Percentiles rank a stretch among this genome's conserved stretches.
These are phyloP conservation scores for Rhinolophus sinicus DNA, from an alignment of 2,113 vertebrate genomes.

Conservation along the genomic window DNA sequence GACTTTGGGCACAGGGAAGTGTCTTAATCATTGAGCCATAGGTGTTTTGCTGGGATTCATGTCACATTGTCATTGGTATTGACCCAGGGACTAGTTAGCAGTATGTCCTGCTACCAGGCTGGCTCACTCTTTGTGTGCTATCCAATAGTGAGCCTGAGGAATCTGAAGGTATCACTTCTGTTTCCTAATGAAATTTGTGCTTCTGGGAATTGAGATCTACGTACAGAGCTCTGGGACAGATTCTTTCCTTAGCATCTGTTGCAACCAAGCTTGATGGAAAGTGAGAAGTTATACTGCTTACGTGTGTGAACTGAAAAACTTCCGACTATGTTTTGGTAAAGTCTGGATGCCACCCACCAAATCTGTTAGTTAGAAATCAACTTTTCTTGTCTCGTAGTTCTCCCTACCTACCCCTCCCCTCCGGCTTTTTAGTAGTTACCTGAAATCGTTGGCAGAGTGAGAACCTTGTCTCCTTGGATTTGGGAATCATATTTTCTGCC, in stretches of 20 bases:
- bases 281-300: background rate
- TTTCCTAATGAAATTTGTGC: slow-evolving; percentile 24
- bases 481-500: slow-evolving; percentile 22
- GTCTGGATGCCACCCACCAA: background rate
- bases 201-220: background rate
- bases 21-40: background rate
- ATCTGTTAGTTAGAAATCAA: background rate
- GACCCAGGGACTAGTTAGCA: background rate
- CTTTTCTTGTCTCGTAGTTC: background rate
- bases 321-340: background rate
- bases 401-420: background rate
- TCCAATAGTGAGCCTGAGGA: background rate
- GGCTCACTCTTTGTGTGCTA: background rate
- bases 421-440: background rate
- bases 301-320: slow-evolving; percentile 1
- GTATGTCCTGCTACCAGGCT: background rate
- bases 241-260: background rate
- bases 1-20: background rate
- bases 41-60: background rate
- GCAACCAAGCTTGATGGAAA: background rate
- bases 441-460: background rate
- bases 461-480: background rate
- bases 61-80: background rate
- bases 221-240: background rate
- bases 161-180: background rate